phyloP scores from a whole-genome alignment of 1,140 invertebrate genomes.

The Harpegnathos saltator region DNA sequence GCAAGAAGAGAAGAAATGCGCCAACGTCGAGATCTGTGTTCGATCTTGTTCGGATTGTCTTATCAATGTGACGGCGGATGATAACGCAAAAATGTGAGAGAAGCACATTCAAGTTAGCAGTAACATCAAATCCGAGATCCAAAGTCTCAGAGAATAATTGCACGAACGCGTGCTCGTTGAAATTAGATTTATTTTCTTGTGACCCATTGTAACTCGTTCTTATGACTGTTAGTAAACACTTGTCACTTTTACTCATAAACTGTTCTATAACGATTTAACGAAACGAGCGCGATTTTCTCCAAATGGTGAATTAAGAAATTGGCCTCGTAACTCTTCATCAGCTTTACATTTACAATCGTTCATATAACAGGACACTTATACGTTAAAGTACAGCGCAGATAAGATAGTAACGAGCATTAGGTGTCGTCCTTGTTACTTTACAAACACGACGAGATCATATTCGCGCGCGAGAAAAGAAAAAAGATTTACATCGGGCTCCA shows the following conservation, averaged over 20 bases:
- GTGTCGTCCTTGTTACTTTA: constrained; percentile 7
- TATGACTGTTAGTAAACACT: neutral
- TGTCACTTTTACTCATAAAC: constrained; percentile 7
- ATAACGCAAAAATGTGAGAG: neutral
- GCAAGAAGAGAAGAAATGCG: no score
- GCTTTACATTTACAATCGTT: constrained; percentile 20
- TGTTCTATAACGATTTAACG: constrained; percentile 3
- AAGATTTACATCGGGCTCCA: neutral
- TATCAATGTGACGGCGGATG: constrained; percentile 14
- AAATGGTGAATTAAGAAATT: constrained; percentile 4
- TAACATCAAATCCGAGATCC: constrained; percentile 6
- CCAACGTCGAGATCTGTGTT: neutral
- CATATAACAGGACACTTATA: constrained; percentile 10
- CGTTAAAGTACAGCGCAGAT: constrained; percentile 26
- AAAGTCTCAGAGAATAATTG: constrained; percentile 17
- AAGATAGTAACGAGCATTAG: neutral
- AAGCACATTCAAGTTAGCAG: constrained; percentile 24
- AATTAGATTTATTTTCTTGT: constrained; percentile 24
- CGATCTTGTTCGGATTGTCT: constrained; percentile 14
- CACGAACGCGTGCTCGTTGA: constrained; percentile 1
- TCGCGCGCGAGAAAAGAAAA: no score
- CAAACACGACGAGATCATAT: neutral
- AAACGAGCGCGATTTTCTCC: constrained; percentile 2
- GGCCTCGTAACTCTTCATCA: neutral
- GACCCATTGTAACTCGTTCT: neutral